Conservation (phyloP, 2,797 vertebrate genomes). For the Microtus obscurus region DNA sequence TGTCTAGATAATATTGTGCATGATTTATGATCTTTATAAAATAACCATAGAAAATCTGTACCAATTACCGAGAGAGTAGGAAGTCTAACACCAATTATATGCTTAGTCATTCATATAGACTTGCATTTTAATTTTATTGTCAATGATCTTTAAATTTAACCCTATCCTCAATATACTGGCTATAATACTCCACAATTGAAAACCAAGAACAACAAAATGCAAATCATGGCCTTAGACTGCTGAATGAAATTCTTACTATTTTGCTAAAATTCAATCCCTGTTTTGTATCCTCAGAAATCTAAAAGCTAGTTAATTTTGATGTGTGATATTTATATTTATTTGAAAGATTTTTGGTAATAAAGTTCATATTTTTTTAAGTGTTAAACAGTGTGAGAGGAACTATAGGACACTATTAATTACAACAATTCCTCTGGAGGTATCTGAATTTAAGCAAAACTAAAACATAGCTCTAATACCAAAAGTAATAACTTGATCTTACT, state of each 20-base stretch:
- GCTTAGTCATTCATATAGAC: not conserved
- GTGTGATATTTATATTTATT: not conserved
- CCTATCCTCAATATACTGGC: not conserved
- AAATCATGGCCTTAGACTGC: not conserved
- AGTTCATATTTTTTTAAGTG: not conserved
- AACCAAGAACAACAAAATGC: slow-evolving; percentile 31
- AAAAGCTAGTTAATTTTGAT: not conserved
- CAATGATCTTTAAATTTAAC: not conserved
- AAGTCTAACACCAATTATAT: not conserved
- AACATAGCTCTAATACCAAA: slow-evolving; percentile 2
- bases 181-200: not conserved
- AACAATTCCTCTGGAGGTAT: slow-evolving; percentile 14
- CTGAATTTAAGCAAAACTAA: not conserved
- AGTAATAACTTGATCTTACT: not conserved
- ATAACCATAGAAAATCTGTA: not conserved
- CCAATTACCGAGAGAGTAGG: not conserved
- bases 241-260: slow-evolving; percentile 19
- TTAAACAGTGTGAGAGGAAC: not conserved
- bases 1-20: not conserved
- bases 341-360: not conserved
- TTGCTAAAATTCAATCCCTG: not conserved
- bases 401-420: not conserved
- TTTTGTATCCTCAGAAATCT: not conserved
- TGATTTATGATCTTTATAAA: slow-evolving; percentile 4
- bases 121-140: not conserved